Percentiles rank a stretch among this genome's conserved stretches.
Conservation (phyloP, 2,113 vertebrate species). For the Stigmatopora argus region DNA sequence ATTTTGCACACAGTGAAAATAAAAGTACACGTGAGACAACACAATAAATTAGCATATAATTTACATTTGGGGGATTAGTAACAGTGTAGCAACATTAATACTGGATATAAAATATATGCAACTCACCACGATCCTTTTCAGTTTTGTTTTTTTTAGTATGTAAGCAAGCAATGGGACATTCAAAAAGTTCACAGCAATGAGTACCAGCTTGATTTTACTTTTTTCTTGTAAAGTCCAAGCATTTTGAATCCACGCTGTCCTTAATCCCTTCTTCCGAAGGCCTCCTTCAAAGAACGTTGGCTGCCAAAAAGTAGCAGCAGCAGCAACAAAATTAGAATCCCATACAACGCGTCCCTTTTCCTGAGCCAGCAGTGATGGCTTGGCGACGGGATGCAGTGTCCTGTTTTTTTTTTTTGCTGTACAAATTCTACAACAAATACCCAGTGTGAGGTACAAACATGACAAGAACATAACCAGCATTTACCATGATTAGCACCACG, state of each 20-base stretch:
- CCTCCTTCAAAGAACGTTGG: constrained; percentile 56
- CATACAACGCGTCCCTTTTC: constrained; percentile 49
- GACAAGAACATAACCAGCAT: constrained; percentile 59
- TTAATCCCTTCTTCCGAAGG: constrained; percentile 5
- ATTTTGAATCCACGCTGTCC: constrained; percentile 40
- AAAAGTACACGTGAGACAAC: constrained; percentile 87
- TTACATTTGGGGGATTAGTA: constrained; percentile 88
- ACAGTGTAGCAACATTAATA: constrained; percentile 99
- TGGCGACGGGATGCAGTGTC: constrained; percentile 39
- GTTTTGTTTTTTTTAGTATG: constrained; percentile 45
- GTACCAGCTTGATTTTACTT: constrained; percentile 46
- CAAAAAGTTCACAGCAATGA: constrained; percentile 78
- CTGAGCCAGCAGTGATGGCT: constrained; percentile 23
- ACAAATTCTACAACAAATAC: constrained; percentile 42
- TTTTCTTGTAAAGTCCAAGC: constrained; percentile 49
- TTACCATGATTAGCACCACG: constrained; percentile 75
- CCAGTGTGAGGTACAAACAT: constrained; percentile 76
- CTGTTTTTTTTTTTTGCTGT: constrained; percentile 16
- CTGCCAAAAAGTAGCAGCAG: constrained; percentile 78
- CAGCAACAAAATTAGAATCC: constrained; percentile 50
- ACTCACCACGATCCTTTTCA: constrained; percentile 81
- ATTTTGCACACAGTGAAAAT: constrained; percentile 83
- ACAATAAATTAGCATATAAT: constrained; percentile 99
- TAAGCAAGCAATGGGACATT: constrained; percentile 88
- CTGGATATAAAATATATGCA: constrained; percentile 96